A percentile compares a stretch with the other conserved stretches of the same genome.
phyloP scores from a whole-genome alignment of 2,113 vertebrate species.

The Grammatotria lemairii region DNA sequence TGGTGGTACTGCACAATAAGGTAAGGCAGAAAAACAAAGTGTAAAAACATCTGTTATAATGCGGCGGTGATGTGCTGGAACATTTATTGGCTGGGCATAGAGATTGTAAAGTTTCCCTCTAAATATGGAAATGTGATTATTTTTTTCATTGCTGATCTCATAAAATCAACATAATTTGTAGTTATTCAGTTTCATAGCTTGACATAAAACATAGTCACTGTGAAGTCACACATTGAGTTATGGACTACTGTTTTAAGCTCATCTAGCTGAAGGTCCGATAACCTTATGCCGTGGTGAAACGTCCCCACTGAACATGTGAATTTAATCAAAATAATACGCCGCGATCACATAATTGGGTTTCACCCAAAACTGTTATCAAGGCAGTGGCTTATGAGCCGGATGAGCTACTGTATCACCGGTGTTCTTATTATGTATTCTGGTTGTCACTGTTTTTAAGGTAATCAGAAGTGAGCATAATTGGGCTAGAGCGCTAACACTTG shows the following conservation, averaged over 20 bases:
- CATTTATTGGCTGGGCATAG: not conserved
- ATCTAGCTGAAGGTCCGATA: not conserved
- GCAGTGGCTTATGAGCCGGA: not conserved
- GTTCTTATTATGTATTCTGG: not conserved
- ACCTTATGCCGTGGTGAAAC: not conserved
- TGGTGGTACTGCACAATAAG: constrained; percentile 94
- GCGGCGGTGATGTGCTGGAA: not conserved
- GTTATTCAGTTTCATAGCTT: not conserved
- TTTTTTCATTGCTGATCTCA: not conserved
- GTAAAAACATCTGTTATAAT: not conserved
- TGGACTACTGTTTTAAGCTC: not conserved
- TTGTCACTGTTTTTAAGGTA: not conserved
- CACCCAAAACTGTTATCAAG: not conserved
- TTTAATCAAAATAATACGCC: not conserved
- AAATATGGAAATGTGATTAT: not conserved
- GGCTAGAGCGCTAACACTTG: not conserved
- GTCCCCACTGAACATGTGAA: not conserved
- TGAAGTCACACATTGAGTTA: not conserved
- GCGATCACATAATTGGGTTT: not conserved
- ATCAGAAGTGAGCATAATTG: not conserved
- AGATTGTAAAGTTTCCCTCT: not conserved
- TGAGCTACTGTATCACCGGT: not conserved
- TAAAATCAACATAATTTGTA: not conserved
- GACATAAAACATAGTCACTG: not conserved
- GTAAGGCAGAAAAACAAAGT: constrained; percentile 49